Percentiles rank a stretch among this genome's conserved stretches.
These are phyloP conservation scores for Sphenodon punctatus DNA, from an alignment of 2,797 vertebrate species.

Conservation along the genomic window DNA sequence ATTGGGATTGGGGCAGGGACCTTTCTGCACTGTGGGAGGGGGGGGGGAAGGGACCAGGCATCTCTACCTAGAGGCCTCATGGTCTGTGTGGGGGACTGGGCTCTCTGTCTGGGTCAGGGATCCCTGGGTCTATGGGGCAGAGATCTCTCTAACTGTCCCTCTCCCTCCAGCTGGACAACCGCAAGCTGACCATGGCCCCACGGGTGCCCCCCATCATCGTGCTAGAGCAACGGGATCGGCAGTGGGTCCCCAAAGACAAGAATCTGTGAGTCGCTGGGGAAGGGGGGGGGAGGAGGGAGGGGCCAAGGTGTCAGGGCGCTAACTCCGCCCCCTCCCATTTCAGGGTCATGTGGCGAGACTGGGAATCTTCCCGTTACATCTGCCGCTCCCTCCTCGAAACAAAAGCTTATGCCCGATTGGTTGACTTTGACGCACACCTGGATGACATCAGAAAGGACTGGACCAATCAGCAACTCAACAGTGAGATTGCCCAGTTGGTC, in stretches of 20 bases:
- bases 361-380: constrained; percentile 87
- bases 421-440: constrained; percentile 91
- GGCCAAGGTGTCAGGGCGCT: no score
- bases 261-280: constrained; percentile 81
- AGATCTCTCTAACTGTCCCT: background rate
- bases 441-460: constrained; percentile 92
- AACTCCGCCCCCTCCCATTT: background rate
- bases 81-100: no score
- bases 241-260: constrained; percentile 90
- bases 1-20: no score
- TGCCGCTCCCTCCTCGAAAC: constrained; percentile 82
- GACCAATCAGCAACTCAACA: constrained; percentile 90
- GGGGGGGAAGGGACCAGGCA: no score
- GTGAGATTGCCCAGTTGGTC: constrained; percentile 79
- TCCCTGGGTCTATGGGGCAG: background rate
- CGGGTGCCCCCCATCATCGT: constrained; percentile 86
- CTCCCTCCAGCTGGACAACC: constrained; percentile 82
- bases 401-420: constrained; percentile 75
- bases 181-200: constrained; percentile 83
- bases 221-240: constrained; percentile 83
- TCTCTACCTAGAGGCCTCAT: no score
- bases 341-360: constrained; percentile 91
- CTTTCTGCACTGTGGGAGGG: no score
- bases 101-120: no score
- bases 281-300: background rate